phyloP scores from a whole-genome alignment of 2,113 vertebrate genomes.

The Campylorhamphus procurvoides region DNA sequence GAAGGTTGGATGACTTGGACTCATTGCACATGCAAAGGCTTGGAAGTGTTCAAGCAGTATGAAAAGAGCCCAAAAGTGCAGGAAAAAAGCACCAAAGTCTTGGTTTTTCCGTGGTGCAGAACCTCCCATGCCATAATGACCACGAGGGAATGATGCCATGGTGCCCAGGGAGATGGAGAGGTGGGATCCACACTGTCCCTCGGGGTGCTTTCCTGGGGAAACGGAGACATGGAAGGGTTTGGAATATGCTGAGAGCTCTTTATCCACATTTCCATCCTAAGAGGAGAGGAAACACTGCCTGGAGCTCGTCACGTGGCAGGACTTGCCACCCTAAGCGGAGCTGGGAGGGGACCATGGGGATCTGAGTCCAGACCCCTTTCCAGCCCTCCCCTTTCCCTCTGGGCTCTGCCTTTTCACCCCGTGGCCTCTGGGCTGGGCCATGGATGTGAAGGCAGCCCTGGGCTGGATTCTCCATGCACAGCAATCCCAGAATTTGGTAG shows the following conservation, averaged over 20 bases:
- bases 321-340: not conserved
- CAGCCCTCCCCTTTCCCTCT: not conserved
- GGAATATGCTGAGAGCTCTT: accelerated
- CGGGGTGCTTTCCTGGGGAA: not conserved
- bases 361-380: not conserved
- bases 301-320: not conserved
- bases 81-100: not conserved
- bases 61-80: not conserved
- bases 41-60: too few species aligned
- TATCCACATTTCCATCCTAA: not conserved
- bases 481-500: not conserved
- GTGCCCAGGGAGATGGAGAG: not conserved
- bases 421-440: not conserved
- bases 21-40: not conserved
- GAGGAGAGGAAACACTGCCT: accelerated
- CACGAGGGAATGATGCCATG: not conserved
- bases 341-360: not conserved
- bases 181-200: not conserved
- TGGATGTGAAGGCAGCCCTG: accelerated
- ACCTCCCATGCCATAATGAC: not conserved
- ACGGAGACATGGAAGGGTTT: not conserved
- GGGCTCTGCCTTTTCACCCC: not conserved
- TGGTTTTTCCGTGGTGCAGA: not conserved
- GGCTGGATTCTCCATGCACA: accelerated
- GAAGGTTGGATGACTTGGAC: accelerated